Conservation (phyloP, 2,797 vertebrate genomes). For the Clarias laeviceps region DNA sequence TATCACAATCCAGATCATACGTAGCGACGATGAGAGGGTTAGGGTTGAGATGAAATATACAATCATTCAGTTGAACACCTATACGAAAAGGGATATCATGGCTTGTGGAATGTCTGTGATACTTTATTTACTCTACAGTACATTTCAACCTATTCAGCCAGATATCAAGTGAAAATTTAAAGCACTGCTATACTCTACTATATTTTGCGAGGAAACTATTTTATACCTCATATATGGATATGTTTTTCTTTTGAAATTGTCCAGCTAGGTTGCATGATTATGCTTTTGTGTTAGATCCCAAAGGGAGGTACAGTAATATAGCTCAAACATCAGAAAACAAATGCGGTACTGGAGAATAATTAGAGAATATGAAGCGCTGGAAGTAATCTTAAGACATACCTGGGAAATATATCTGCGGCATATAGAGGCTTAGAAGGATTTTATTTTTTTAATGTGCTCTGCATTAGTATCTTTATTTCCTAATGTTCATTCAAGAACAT, state of each 20-base stretch:
- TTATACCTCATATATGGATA: not conserved
- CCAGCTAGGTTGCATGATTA: not conserved
- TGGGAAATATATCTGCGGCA: not conserved
- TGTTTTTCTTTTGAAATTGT: not conserved
- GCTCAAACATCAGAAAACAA: not conserved
- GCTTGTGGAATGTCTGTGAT: not conserved
- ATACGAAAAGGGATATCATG: not conserved
- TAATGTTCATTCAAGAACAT: not conserved
- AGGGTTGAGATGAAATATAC: not conserved
- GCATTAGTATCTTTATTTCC: not conserved
- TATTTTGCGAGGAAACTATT: not conserved
- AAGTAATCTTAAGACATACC: not conserved
- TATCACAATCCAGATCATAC: not conserved
- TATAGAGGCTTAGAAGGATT: not conserved
- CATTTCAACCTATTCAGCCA: not conserved
- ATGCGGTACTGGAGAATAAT: not conserved
- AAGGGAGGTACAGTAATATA: not conserved
- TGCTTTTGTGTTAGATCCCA: not conserved
- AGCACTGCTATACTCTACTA: not conserved
- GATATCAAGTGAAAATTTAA: not conserved
- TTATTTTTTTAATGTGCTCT: not conserved
- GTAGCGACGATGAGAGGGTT: no score
- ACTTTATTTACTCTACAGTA: not conserved
- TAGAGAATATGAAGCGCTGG: not conserved
- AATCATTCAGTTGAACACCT: not conserved